Conservation (phyloP, 2,113 vertebrate species). For the Oryzias melastigma region DNA sequence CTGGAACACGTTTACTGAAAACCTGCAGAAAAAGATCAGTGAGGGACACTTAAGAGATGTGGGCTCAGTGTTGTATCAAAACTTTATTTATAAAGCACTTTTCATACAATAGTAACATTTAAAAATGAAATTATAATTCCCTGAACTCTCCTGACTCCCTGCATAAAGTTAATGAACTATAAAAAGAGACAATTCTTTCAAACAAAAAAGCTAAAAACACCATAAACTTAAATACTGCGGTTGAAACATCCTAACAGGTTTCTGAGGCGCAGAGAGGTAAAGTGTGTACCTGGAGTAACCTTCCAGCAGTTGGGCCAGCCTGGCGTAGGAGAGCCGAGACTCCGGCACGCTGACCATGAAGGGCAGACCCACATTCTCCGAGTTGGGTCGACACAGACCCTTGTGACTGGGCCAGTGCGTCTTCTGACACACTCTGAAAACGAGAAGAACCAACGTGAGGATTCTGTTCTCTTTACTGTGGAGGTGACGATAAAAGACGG, state of each 20-base stretch:
- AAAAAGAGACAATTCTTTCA: no score
- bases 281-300: conserved; percentile 87
- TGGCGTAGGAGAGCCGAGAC: conserved; percentile 88
- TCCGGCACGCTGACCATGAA: conserved; percentile 93
- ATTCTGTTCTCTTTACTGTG: neutral
- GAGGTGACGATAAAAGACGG: neutral
- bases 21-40: conserved; percentile 64
- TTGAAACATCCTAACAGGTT: neutral
- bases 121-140: no score
- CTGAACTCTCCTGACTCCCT: no score
- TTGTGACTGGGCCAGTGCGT: conserved; percentile 94
- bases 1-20: conserved; percentile 96
- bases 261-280: neutral
- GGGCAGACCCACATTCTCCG: conserved; percentile 91
- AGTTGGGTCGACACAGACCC: conserved; percentile 82
- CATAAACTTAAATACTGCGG: no score
- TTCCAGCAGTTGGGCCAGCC: conserved; percentile 90
- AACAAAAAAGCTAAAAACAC: no score
- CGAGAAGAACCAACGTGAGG: neutral
- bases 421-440: conserved; percentile 88
- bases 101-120: no score
- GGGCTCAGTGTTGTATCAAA: neutral
- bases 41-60: neutral
- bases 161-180: no score
- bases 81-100: no score